These are phyloP conservation scores for Pachydiplax longipennis DNA, from an alignment of 2,888 invertebrate genomes.

Conservation along the genomic window DNA sequence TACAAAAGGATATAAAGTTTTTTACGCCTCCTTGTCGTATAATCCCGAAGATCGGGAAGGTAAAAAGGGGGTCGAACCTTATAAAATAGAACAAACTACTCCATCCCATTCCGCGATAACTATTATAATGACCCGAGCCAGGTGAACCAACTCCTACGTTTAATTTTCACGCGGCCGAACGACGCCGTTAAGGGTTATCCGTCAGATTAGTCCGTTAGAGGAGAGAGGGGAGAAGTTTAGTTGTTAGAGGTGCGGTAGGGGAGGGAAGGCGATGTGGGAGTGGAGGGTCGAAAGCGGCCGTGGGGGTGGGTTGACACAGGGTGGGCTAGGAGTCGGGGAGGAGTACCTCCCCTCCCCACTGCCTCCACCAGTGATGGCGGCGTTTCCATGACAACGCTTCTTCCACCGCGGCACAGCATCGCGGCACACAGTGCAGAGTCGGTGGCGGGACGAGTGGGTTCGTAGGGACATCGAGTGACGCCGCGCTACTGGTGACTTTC, in stretches of 20 bases:
- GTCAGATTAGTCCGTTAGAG: conserved; percentile 30
- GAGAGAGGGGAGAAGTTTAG: background rate
- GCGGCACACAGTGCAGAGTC: background rate
- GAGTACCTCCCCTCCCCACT: background rate
- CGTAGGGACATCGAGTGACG: background rate
- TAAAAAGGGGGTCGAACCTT: background rate
- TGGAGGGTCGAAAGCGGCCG: background rate
- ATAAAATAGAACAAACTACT: background rate
- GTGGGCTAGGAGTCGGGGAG: background rate
- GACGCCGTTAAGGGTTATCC: conserved; percentile 28
- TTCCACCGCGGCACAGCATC: background rate
- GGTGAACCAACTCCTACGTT: background rate
- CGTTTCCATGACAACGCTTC: conserved; percentile 28
- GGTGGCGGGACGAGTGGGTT: background rate
- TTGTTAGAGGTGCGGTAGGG: background rate
- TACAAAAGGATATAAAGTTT: too few relatives aligned
- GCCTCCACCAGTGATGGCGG: background rate
- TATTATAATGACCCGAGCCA: background rate
- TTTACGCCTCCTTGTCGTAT: too few relatives aligned
- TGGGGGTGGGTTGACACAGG: background rate
- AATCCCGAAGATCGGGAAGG: too few relatives aligned
- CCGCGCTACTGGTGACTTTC: background rate
- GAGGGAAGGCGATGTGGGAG: background rate
- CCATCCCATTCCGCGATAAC: background rate
- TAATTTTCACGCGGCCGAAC: conserved; percentile 13